phyloP scores from a whole-genome alignment of 2,797 vertebrate genomes.

The Rhynchonycteris naso region DNA sequence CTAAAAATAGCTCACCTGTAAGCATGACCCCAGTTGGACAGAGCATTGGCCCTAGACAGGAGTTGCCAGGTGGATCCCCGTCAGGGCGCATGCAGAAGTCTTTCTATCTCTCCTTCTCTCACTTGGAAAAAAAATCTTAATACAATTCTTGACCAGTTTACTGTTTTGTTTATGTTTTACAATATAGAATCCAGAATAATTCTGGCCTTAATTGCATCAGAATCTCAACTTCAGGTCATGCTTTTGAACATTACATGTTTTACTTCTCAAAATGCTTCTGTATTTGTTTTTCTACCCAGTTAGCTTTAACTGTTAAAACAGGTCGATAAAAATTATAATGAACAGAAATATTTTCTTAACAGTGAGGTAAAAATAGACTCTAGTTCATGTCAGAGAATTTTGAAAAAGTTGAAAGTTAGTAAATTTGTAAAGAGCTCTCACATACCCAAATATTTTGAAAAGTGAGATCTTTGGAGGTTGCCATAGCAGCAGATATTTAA shows the following conservation, averaged over 20 bases:
- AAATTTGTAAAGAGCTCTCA: constrained; percentile 64
- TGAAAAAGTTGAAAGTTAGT: constrained; percentile 60
- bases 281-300: constrained; percentile 24
- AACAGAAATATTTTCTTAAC: constrained; percentile 12
- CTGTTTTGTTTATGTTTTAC: not conserved
- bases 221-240: not conserved
- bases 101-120: too few relatives aligned
- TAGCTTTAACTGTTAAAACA: constrained; percentile 15
- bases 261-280: not conserved
- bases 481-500: constrained; percentile 68
- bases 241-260: constrained; percentile 32
- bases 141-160: not conserved
- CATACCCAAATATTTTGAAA: constrained; percentile 76
- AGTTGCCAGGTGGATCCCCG: too few relatives aligned
- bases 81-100: too few relatives aligned
- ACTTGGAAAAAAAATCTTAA: not conserved
- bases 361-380: constrained; percentile 45
- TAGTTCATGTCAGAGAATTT: constrained; percentile 53
- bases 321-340: constrained; percentile 22
- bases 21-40: too few relatives aligned
- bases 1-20: too few relatives aligned
- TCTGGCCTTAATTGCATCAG: not conserved
- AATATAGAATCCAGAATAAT: not conserved
- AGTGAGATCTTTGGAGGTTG: constrained; percentile 63
- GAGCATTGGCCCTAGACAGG: too few relatives aligned